Evolutionary conservation across 2,888 invertebrate species (phyloP).

Genomic region (Yponomeuta sedellus): DNA sequence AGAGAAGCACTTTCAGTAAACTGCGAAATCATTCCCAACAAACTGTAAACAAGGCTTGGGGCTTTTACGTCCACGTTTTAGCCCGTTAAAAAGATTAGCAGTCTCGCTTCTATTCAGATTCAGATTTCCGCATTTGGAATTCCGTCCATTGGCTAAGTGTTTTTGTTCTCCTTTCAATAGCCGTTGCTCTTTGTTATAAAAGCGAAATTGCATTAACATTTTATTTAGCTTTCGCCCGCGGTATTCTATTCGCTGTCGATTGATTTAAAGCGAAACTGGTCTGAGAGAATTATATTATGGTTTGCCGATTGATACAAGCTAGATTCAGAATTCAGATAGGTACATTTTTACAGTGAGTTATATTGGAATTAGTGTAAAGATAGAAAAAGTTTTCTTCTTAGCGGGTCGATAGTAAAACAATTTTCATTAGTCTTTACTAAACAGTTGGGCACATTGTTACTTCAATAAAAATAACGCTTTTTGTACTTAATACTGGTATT

Average conservation of each 20-base stretch:
- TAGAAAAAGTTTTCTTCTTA: too few relatives aligned
- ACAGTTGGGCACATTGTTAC: too few relatives aligned
- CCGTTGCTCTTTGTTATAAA: background rate
- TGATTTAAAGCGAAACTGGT: background rate
- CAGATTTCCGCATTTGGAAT: constrained; percentile 45
- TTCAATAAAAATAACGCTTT: too few relatives aligned
- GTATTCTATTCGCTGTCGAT: background rate
- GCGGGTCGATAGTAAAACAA: too few relatives aligned
- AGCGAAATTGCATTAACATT: background rate
- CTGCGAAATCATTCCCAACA: background rate
- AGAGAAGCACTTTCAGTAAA: background rate
- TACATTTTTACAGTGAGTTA: too few relatives aligned
- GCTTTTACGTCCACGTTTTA: background rate
- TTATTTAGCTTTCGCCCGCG: background rate
- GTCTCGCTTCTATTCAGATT: constrained; percentile 37
- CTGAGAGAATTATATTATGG: background rate
- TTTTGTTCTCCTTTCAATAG: constrained; percentile 1
- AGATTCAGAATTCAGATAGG: too few relatives aligned
- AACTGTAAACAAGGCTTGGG: background rate
- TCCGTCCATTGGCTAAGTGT: constrained; percentile 2
- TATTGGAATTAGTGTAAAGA: too few relatives aligned
- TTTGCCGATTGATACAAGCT: background rate
- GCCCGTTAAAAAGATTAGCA: constrained; percentile 11
- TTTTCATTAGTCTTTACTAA: too few relatives aligned
- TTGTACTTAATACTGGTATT: too few relatives aligned